phyloP scores from a whole-genome alignment of 1,140 invertebrate genomes.

The Drosophila pachea region DNA sequence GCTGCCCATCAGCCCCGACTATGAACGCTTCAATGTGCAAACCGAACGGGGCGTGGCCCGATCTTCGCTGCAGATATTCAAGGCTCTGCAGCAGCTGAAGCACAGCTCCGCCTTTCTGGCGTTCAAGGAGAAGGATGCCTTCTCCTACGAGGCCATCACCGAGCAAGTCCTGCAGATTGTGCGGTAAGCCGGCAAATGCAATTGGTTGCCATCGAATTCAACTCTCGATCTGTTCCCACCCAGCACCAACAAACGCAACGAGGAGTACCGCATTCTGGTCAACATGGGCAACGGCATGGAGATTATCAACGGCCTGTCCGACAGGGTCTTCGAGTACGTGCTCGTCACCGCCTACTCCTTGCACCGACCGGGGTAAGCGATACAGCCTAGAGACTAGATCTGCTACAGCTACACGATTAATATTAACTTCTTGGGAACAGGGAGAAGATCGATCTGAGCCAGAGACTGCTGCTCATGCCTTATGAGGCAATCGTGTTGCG shows the following conservation, averaged over 20 bases:
- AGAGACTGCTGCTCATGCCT: constrained; percentile 59
- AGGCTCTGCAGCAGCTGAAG: constrained; percentile 63
- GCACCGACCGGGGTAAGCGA: constrained; percentile 51
- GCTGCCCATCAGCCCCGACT: constrained; percentile 83
- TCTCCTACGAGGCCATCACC: constrained; percentile 62
- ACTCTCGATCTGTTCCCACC: neutral
- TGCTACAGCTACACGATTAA: neutral
- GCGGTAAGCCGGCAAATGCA: constrained; percentile 31
- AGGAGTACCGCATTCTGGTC: constrained; percentile 69
- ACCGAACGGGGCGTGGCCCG: constrained; percentile 72
- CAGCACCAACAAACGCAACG: constrained; percentile 52
- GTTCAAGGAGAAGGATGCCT: constrained; percentile 59
- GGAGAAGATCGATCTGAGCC: constrained; percentile 49
- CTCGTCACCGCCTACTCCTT: constrained; percentile 59
- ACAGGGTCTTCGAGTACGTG: constrained; percentile 62
- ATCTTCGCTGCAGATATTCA: constrained; percentile 70
- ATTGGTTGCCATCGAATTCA: neutral
- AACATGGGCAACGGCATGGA: constrained; percentile 67
- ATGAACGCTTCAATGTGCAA: constrained; percentile 80
- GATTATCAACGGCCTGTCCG: constrained; percentile 32
- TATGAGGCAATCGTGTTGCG: constrained; percentile 69
- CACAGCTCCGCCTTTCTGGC: constrained; percentile 58
- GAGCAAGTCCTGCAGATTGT: constrained; percentile 71
- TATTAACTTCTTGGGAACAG: constrained; percentile 20
- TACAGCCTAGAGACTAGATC: too few species aligned